These are phyloP conservation scores for Diarsia mendica DNA, from an alignment of 2,888 invertebrate species.

Conservation along the genomic window DNA sequence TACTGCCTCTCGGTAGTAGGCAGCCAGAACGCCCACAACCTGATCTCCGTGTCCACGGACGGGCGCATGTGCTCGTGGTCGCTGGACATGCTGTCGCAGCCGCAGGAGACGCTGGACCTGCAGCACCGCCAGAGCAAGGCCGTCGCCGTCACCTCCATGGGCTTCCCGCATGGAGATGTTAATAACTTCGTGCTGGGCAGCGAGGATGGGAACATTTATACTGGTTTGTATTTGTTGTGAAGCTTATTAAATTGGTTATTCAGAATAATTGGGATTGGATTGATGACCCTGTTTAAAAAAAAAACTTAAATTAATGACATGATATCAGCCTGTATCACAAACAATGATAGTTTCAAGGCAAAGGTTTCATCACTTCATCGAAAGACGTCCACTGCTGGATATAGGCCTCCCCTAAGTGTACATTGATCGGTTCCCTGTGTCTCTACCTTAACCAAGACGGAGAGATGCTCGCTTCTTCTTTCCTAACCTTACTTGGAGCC, in stretches of 20 bases:
- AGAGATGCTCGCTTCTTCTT: background rate
- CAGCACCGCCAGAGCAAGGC: slow-evolving; percentile 97
- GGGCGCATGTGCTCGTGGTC: slow-evolving; percentile 99
- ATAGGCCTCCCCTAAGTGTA: too few relatives aligned
- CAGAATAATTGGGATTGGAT: background rate
- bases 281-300: too few relatives aligned
- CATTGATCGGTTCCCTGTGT: too few relatives aligned
- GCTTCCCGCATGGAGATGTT: slow-evolving; percentile 98
- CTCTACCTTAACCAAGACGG: too few relatives aligned
- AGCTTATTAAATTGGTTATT: background rate
- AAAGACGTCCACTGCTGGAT: too few relatives aligned
- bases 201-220: slow-evolving; percentile 98
- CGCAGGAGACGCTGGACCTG: slow-evolving; percentile 98
- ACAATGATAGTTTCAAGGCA: too few relatives aligned
- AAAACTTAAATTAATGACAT: too few relatives aligned
- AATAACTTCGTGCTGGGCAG: slow-evolving; percentile 99
- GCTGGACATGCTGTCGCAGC: slow-evolving; percentile 99
- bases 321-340: too few relatives aligned
- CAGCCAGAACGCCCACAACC: slow-evolving; percentile 99
- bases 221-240: slow-evolving; percentile 86
- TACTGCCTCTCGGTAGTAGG: slow-evolving; percentile 99
- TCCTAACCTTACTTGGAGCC: background rate
- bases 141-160: slow-evolving; percentile 97
- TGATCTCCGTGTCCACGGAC: slow-evolving; percentile 99
- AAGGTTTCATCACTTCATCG: too few relatives aligned